Evolutionary conservation across 2,888 invertebrate species (phyloP).

Genomic region (Ceramica pisi): DNA sequence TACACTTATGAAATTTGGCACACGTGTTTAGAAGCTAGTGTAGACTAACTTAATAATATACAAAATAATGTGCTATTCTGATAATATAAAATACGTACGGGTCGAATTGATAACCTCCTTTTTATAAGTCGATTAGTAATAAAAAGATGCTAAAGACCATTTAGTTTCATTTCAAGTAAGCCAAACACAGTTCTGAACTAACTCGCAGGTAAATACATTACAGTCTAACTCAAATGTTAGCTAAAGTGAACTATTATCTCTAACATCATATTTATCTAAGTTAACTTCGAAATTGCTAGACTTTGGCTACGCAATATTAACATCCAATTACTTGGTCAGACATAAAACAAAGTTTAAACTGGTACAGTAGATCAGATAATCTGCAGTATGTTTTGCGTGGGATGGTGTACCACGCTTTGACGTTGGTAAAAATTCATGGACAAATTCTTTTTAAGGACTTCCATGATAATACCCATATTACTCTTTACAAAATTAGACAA

Average conservation of each 20-base stretch:
- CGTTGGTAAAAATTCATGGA: background rate
- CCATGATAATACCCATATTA: no score
- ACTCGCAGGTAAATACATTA: constrained; percentile 18
- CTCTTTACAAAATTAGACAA: no score
- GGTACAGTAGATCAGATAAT: background rate
- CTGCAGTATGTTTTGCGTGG: constrained; percentile 1
- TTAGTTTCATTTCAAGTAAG: background rate
- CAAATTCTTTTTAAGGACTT: background rate
- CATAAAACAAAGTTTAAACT: constrained; percentile 14
- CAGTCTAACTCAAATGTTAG: constrained; percentile 17
- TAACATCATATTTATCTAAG: constrained; percentile 25
- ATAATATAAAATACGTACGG: no score
- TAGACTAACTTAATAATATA: no score
- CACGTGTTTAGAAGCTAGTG: no score
- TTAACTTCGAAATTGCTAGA: constrained; percentile 24
- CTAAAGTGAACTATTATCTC: constrained; percentile 31
- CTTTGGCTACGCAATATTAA: constrained; percentile 1
- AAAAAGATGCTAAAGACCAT: background rate
- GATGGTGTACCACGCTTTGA: background rate
- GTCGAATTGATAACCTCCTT: no score
- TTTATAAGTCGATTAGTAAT: no score
- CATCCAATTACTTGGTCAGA: constrained; percentile 5
- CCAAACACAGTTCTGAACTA: background rate
- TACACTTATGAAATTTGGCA: no score
- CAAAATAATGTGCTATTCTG: no score